phyloP scores from a whole-genome alignment of 2,888 invertebrate species.

The Ormyrus pomaceus region DNA sequence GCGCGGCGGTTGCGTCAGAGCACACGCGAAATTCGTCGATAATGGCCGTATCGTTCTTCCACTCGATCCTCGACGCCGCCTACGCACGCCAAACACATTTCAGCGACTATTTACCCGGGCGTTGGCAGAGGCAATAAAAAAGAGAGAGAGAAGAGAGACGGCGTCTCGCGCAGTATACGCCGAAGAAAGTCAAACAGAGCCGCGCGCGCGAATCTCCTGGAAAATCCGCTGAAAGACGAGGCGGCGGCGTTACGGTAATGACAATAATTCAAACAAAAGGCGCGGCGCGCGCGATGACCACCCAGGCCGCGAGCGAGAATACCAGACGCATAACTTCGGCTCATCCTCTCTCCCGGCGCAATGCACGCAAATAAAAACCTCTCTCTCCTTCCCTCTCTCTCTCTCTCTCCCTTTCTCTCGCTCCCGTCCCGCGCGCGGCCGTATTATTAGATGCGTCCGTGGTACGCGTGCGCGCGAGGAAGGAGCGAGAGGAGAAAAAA shows the following conservation, averaged over 20 bases:
- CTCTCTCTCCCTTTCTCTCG: too few relatives aligned
- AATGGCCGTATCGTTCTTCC: not conserved
- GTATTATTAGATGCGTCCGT: conserved; percentile 45
- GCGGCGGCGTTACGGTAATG: not conserved
- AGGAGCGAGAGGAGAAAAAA: conserved; percentile 26
- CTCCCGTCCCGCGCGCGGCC: not conserved
- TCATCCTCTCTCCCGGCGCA: conserved; percentile 13
- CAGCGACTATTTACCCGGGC: too few relatives aligned
- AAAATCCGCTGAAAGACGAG: not conserved
- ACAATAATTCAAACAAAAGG: conserved; percentile 44
- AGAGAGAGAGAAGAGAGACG: too few relatives aligned
- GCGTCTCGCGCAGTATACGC: too few relatives aligned
- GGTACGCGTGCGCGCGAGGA: conserved; percentile 9
- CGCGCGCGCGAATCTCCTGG: too few relatives aligned
- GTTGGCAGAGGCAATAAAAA: too few relatives aligned
- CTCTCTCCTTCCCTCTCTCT: too few relatives aligned
- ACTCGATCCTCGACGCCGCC: too few relatives aligned
- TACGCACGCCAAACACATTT: too few relatives aligned
- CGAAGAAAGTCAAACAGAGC: too few relatives aligned
- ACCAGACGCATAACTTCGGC: conserved; percentile 37
- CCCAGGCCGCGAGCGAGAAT: conserved; percentile 21
- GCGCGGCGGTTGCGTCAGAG: too few relatives aligned
- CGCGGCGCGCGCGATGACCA: conserved; percentile 23
- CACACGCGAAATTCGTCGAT: not conserved
- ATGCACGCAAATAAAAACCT: too few relatives aligned